Evolutionary conservation across 2,888 invertebrate species (phyloP).

Genomic region (Autographa gamma): DNA sequence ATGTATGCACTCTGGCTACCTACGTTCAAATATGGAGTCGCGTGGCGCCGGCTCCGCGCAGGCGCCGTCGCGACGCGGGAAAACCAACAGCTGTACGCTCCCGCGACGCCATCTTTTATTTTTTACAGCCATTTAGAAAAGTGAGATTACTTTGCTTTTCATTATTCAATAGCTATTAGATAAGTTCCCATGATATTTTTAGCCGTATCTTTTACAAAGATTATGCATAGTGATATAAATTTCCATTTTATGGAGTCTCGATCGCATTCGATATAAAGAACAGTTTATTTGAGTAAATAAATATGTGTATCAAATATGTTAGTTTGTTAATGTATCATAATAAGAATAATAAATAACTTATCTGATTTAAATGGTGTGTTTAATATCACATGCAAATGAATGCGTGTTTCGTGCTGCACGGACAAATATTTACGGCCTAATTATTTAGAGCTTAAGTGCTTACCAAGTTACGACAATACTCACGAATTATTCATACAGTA

Average conservation of each 20-base stretch:
- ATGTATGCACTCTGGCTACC: constrained; percentile 49
- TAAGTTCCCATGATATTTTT: constrained; percentile 44
- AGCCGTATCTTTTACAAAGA: constrained; percentile 5
- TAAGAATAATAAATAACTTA: background rate
- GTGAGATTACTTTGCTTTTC: constrained; percentile 45
- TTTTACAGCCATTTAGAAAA: constrained; percentile 51
- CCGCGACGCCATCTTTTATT: constrained; percentile 44
- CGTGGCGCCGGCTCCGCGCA: constrained; percentile 56
- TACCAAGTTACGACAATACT: background rate
- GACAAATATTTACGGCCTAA: background rate
- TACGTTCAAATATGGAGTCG: constrained; percentile 54
- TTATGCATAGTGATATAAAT: constrained; percentile 4
- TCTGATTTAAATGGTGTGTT: background rate
- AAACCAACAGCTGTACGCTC: constrained; percentile 62
- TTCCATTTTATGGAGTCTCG: background rate
- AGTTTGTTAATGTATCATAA: background rate
- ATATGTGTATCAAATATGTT: background rate
- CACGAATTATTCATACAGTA: no score
- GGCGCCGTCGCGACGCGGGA: constrained; percentile 76
- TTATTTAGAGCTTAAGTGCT: background rate
- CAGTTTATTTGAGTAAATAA: background rate
- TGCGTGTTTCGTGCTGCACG: background rate
- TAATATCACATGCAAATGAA: background rate
- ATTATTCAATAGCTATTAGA: constrained; percentile 29
- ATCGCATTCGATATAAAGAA: background rate